Conservation (phyloP, 2,888 invertebrate species). For the Tanytarsus gracilentus region DNA sequence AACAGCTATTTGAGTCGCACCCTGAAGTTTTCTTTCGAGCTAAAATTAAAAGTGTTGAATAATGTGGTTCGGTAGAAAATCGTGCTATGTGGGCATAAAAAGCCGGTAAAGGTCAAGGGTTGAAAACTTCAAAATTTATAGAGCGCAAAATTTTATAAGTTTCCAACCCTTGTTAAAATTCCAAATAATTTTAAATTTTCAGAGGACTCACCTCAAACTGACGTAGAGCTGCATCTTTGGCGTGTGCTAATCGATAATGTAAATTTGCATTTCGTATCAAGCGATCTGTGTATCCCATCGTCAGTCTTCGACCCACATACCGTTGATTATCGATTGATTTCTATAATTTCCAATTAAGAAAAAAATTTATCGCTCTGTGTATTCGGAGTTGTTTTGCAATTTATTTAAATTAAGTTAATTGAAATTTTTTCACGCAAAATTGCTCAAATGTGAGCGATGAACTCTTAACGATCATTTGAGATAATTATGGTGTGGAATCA, state of each 20-base stretch:
- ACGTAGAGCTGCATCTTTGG: not conserved
- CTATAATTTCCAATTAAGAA: slow-evolving; percentile 7
- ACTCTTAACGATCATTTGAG: no score
- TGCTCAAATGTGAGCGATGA: no score
- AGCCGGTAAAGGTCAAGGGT: no score
- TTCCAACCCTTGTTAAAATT: not conserved
- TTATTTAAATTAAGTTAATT: not conserved
- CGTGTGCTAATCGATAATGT: slow-evolving; percentile 16
- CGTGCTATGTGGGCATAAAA: no score
- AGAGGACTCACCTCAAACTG: slow-evolving; percentile 9
- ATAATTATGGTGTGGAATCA: no score
- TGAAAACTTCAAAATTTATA: no score
- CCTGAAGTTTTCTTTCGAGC: slow-evolving; percentile 9
- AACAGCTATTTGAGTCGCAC: not conserved
- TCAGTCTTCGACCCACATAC: not conserved
- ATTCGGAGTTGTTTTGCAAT: not conserved
- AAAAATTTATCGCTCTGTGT: not conserved
- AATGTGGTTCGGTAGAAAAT: no score
- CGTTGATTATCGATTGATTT: slow-evolving; percentile 10
- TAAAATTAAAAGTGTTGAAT: not conserved
- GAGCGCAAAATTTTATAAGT: no score
- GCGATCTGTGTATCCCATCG: slow-evolving; percentile 8
- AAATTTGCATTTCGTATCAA: slow-evolving; percentile 24
- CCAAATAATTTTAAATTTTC: no score
- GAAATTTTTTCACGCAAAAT: not conserved